These are phyloP conservation scores for Athene noctua DNA, from an alignment of 2,113 vertebrate genomes.

Conservation along the genomic window DNA sequence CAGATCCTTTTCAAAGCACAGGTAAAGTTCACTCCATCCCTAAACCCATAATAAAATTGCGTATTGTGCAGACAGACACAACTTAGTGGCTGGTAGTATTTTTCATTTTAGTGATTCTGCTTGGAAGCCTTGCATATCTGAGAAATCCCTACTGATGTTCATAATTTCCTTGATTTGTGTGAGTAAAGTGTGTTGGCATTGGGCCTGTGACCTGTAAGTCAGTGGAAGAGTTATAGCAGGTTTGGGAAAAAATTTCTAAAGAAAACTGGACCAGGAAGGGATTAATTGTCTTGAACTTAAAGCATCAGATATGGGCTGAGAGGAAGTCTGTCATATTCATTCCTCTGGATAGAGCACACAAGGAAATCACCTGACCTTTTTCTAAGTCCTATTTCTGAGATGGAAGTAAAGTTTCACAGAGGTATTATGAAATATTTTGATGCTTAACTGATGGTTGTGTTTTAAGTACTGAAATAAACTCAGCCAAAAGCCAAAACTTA, in stretches of 20 bases:
- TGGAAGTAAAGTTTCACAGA: neutral
- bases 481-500: neutral
- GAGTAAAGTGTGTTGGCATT: neutral
- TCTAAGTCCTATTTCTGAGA: neutral
- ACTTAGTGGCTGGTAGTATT: neutral
- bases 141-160: neutral
- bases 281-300: neutral
- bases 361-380: neutral
- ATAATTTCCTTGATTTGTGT: neutral
- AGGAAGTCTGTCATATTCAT: neutral
- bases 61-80: neutral
- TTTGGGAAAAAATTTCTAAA: neutral
- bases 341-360: neutral
- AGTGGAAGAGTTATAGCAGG: neutral
- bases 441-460: neutral
- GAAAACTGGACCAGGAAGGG: neutral
- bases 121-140: neutral
- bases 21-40: neutral
- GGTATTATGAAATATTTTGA: neutral
- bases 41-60: neutral
- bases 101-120: neutral
- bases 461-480: neutral
- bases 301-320: neutral
- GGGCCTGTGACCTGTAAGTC: neutral
- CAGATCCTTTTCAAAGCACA: neutral